phyloP scores from a whole-genome alignment of 1,140 invertebrate species.

The Spodoptera frugiperda region DNA sequence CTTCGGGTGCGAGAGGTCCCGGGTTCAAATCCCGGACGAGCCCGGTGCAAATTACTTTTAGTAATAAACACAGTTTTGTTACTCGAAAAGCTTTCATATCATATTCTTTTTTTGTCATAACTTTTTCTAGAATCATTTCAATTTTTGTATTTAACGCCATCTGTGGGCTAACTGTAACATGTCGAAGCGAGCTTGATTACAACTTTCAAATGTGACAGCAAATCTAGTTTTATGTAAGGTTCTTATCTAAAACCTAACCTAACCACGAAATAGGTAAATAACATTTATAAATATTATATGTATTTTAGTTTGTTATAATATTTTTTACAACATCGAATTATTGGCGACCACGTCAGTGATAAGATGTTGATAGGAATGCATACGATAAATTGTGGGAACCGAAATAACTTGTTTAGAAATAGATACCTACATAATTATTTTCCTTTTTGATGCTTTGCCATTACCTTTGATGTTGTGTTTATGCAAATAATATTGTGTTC shows the following conservation, averaged over 20 bases:
- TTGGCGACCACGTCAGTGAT: constrained; percentile 32
- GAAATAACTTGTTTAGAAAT: no score
- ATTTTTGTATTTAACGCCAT: constrained; percentile 53
- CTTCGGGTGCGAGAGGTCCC: constrained; percentile 94
- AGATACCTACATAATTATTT: not conserved
- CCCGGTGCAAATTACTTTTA: constrained; percentile 77
- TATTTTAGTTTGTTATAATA: not conserved
- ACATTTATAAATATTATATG: not conserved
- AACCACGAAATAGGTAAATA: constrained; percentile 17
- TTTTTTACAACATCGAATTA: constrained; percentile 21
- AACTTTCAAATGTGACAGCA: not conserved
- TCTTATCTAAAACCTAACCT: constrained; percentile 38
- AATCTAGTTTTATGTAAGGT: not conserved
- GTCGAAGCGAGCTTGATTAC: not conserved
- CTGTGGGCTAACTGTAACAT: constrained; percentile 39
- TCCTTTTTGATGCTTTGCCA: not conserved
- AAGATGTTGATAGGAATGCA: constrained; percentile 16
- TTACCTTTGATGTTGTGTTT: not conserved
- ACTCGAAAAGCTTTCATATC: not conserved
- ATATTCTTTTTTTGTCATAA: constrained; percentile 18
- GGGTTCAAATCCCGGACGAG: constrained; percentile 92
- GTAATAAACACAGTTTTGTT: constrained; percentile 4
- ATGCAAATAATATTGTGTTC: constrained; percentile 16
- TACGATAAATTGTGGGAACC: not conserved
- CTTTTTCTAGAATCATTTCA: constrained; percentile 17